These are phyloP conservation scores for Hyperoplus immaculatus DNA, from an alignment of 2,797 vertebrate species.

Conservation along the genomic window DNA sequence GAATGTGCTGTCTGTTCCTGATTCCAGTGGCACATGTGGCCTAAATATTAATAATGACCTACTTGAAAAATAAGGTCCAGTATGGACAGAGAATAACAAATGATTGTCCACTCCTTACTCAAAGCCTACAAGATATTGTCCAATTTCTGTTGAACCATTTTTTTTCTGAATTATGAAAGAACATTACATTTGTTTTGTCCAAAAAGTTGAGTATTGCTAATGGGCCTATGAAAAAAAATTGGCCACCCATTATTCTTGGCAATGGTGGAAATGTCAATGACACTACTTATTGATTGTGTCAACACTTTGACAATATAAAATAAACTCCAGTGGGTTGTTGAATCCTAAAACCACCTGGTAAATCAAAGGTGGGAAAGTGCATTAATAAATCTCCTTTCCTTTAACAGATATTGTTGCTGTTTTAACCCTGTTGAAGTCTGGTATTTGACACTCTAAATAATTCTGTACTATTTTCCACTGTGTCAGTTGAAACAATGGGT, in stretches of 20 bases:
- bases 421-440: not conserved
- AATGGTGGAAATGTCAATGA: not conserved
- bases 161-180: not conserved
- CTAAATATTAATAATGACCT: constrained; percentile 12
- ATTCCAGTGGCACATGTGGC: not conserved
- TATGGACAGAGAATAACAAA: not conserved
- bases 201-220: not conserved
- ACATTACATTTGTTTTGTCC: not conserved
- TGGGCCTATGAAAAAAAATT: not conserved
- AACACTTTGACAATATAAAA: not conserved
- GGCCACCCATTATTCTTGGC: not conserved
- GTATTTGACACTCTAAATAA: not conserved
- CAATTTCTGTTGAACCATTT: not conserved
- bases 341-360: not conserved
- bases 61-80: not conserved
- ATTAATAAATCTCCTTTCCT: not conserved
- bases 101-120: not conserved
- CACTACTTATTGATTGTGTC: not conserved
- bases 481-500: constrained; percentile 16
- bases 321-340: constrained; percentile 1
- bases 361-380: not conserved
- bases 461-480: not conserved
- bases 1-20: constrained; percentile 11
- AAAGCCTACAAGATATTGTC: not conserved
- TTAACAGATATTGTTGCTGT: constrained; percentile 7